These are phyloP conservation scores for Nymphalis c-album DNA, from an alignment of 2,888 invertebrate species.

Conservation along the genomic window DNA sequence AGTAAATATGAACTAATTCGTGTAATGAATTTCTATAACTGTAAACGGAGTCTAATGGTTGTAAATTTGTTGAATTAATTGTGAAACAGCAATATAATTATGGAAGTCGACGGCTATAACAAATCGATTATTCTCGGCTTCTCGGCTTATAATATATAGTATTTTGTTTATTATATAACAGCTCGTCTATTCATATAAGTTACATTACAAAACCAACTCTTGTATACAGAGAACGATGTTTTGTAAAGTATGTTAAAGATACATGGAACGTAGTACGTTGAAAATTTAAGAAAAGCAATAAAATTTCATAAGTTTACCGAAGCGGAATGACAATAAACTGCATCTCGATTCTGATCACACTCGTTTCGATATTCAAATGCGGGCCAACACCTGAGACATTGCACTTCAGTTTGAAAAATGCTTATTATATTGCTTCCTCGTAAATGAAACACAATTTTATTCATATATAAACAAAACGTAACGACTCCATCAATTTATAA, in stretches of 20 bases:
- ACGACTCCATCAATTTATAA: slow-evolving; percentile 37
- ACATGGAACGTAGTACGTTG: slow-evolving; percentile 39
- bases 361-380: slow-evolving; percentile 74
- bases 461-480: slow-evolving; percentile 36
- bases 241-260: slow-evolving; percentile 5
- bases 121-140: too few species aligned
- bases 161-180: too few species aligned
- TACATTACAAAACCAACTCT: too few species aligned
- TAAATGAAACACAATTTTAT: slow-evolving; percentile 62
- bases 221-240: too few species aligned
- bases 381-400: slow-evolving; percentile 72
- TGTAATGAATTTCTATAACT: too few species aligned
- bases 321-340: slow-evolving; percentile 75
- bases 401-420: slow-evolving; percentile 64
- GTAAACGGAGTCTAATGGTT: too few species aligned
- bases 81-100: too few species aligned
- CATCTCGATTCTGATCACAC: slow-evolving; percentile 79
- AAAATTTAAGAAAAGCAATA: slow-evolving; percentile 61
- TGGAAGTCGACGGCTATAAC: too few species aligned
- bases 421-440: slow-evolving; percentile 69
- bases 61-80: too few species aligned
- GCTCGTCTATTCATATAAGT: too few species aligned
- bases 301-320: slow-evolving; percentile 70
- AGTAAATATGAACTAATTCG: too few species aligned
- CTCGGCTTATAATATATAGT: too few species aligned